Evolutionary conservation across 2,888 invertebrate genomes (phyloP), one percentile per base, ranked within the genome.

Genomic region (Erynnis tages): DNA sequence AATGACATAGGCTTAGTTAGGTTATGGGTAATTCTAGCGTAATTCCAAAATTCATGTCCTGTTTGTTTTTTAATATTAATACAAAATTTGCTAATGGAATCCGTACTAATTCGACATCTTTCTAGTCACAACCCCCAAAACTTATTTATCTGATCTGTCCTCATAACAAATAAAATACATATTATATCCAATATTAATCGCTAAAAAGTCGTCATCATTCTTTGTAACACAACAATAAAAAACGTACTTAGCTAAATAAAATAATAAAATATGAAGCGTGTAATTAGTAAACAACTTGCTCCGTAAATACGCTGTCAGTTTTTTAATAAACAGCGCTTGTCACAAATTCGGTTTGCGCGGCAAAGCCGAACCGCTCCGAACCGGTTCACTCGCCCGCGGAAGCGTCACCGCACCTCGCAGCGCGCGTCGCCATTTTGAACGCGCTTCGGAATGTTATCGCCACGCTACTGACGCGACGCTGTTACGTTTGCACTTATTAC

Each of bases 371-470:
- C 35, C 34, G 43, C 23, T 25, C 8, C 34, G 17, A 43, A 43
- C 50, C 41, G 50, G 50, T 50, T 32, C 25, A 34, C 25, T 40
- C 40, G 23, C 17, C 19, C 34, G 32, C 43, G 27, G 41, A 43
- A 27, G 41, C 35, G 14, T n/a, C n/a, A n/a, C 14, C 43, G 41
- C 50, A 35, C 35, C 35, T 43, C 50, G 43, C 41, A 40, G 40
- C 53, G 55, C 50, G 55, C 55, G 38, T 27, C 55, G 55, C 55
- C 52, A 55, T 55, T 55, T 55, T 55, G 43, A 41, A 54, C 43
- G 50, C 50, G 35, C 41, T 35, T 34, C 43, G 50, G 50, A 43
- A 50, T 50, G 43, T 50, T 35, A 50, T 50, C 43, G 50, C 43
- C 43, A 41, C 41, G 49, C 32, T 49, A 21, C 10, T n/a, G 27